Conservation (phyloP, 1,140 invertebrate species). For the Augochlora pura region DNA sequence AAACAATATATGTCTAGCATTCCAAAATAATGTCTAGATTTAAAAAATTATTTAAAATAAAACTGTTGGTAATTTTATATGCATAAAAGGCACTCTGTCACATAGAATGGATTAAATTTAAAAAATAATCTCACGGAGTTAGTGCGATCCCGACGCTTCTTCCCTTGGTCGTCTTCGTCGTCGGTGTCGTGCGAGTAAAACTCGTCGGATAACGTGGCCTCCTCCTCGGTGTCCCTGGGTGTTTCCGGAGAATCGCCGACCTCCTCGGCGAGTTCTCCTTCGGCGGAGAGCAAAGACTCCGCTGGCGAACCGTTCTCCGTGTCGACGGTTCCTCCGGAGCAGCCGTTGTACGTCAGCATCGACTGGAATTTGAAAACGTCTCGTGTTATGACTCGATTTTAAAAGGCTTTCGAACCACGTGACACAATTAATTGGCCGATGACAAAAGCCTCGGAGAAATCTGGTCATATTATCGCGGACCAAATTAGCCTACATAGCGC, state of each 20-base stretch:
- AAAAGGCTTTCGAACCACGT: neutral
- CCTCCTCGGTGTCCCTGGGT: constrained; percentile 72
- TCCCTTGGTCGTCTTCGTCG: constrained; percentile 72
- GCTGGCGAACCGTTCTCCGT: constrained; percentile 72
- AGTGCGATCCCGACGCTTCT: constrained; percentile 56
- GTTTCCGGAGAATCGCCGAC: constrained; percentile 72
- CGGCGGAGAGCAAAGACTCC: constrained; percentile 70
- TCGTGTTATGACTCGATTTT: neutral
- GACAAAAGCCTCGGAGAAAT: constrained; percentile 37
- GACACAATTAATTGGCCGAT: neutral
- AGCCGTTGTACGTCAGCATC: constrained; percentile 71
- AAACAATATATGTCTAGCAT: neutral
- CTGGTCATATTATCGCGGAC: constrained; percentile 27
- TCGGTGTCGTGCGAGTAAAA: constrained; percentile 78
- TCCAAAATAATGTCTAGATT: too few relatives aligned
- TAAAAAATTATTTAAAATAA: too few relatives aligned
- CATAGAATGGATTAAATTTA: too few relatives aligned
- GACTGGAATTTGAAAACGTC: constrained; percentile 61
- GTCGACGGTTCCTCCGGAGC: constrained; percentile 56
- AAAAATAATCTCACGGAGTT: constrained; percentile 57
- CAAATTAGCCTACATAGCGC: constrained; percentile 50
- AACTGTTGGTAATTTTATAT: too few relatives aligned
- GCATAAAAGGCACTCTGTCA: too few relatives aligned
- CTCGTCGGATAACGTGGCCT: constrained; percentile 74
- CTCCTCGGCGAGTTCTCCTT: constrained; percentile 71